Percentiles rank a stretch among this genome's conserved stretches.
phyloP scores from a whole-genome alignment of 2,113 vertebrate species.

The Myiopsitta monachus region DNA sequence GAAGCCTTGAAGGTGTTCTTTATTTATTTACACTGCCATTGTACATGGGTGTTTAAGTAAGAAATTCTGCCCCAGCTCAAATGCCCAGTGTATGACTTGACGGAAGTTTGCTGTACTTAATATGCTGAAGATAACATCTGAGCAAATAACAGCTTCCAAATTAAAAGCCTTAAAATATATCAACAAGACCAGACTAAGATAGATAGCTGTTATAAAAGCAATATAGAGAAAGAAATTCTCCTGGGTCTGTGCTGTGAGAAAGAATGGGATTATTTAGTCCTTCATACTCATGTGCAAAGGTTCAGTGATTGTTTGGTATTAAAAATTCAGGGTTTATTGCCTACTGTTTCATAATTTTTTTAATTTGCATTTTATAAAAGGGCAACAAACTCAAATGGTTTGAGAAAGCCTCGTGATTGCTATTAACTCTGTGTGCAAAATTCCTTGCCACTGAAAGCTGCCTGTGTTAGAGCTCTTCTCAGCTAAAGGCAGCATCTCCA shows the following conservation, averaged over 20 bases:
- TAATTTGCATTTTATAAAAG: slow-evolving; percentile 39
- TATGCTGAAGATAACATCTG: slow-evolving; percentile 50
- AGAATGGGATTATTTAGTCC: slow-evolving; percentile 37
- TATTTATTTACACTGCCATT: slow-evolving; percentile 40
- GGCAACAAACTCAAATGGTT: slow-evolving; percentile 46
- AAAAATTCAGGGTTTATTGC: slow-evolving; percentile 59
- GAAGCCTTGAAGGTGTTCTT: slow-evolving; percentile 37
- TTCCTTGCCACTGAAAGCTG: fast-evolving
- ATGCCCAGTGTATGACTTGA: neutral
- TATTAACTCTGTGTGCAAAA: neutral
- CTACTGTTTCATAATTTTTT: slow-evolving; percentile 52
- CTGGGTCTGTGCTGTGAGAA: slow-evolving; percentile 12
- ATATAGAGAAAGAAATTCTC: slow-evolving; percentile 55
- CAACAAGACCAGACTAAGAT: slow-evolving; percentile 66
- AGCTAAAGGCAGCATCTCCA: fast-evolving
- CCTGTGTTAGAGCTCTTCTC: neutral
- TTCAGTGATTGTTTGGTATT: slow-evolving; percentile 7
- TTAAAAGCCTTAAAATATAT: slow-evolving; percentile 68
- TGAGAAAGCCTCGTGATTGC: neutral
- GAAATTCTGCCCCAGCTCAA: slow-evolving; percentile 20
- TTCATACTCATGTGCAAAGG: neutral
- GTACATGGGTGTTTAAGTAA: neutral
- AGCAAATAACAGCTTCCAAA: slow-evolving; percentile 56
- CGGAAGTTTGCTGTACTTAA: slow-evolving; percentile 28
- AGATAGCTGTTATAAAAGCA: slow-evolving; percentile 69